Base-by-base conservation (phyloP, 1,140 invertebrate species). In the Panagrolaimus sp. region DNA sequence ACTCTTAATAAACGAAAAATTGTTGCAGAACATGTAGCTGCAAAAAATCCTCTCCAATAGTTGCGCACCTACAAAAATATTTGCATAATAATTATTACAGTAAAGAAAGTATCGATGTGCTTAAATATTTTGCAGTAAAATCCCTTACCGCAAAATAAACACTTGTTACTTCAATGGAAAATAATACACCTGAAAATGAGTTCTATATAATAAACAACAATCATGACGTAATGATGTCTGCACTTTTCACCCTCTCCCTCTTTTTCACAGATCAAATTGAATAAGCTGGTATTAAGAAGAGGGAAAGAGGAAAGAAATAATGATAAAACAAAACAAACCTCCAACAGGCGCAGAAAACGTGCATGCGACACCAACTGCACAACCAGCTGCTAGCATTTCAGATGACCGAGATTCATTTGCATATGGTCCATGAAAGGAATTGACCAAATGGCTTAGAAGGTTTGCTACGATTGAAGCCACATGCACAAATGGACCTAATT, bases 41-140 rank as follows among this genome's bases (percentile, higher is more conserved):
- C 90, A 82, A 98, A 98, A 84, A 99, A 99, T 0, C 94, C 95
- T 66, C 96, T 86, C 95, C 96, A 99, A 83, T 99, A 99, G n/a
- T n/a, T n/a, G n/a, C n/a, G n/a, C n/a, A n/a, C n/a, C n/a, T n/a
- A n/a, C n/a, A n/a, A n/a, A n/a, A n/a, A n/a, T n/a, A 82, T 98
- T 98, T 38, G 2, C 7, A 7, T 38, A 38, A 38, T 38, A 4
- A 4, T 38, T 38, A 38, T 38, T 38, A 38, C 31, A 7, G 31
- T 38, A 38, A 38, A 4, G 31, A 38, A 38, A 38, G n/a, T n/a
- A n/a, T n/a, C 31, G 31, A 38, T 38, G 7, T n/a, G n/a, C n/a
- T n/a, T n/a, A n/a, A n/a, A n/a, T n/a, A n/a, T n/a, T n/a, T 38
- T 38, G 31, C 31, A 38, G 31, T 38, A 38, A 38, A 38, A 4